Evolutionary conservation across 2,113 vertebrate genomes (phyloP), one percentile per base, ranked within the genome.

Genomic region (Eurystomus gularis): DNA sequence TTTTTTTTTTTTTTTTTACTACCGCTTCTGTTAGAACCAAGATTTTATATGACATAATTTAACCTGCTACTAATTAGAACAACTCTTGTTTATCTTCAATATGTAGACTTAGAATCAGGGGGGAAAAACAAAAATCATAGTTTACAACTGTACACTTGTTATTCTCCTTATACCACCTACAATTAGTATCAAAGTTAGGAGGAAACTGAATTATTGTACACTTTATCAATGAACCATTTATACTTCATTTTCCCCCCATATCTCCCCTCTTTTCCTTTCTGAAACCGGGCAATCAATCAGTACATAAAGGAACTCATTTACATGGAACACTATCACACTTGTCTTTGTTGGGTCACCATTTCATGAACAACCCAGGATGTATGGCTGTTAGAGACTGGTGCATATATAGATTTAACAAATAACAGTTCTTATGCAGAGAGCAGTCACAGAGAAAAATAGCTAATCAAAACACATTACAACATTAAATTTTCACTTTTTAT

Each of bases 381-480:
- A 93, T 76, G 80, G 95, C 92, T 94, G 80, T 72, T 95, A 61
- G 68, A 94, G 52, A 95, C 66, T 57, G 86, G 77, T 90, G 96
- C 92, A 90, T 86, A 79, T 64, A 95, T 7, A 91, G 90, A 85
- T 92, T 92, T 92, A 93, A 96, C 92, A 88, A 94, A n/a, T 78
- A 92, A 93, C 92, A 95, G 86, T 82, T 93, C 91, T 84, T 91
- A 92, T 40, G 90, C 40, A 91, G 77, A 93, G 52, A 93, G 93
- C 80, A 93, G 82, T 91, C 92, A 96, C 95, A 94, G 88, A 95
- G 86, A 82, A 96, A 96, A 94, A 92, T 40, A 95, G 83, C 94
- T 96, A 96, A 96, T 94, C 92, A 91, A 92, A 96, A 95, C 95
- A 96, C 94, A 72, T 95, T 95, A 97, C 95, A 93, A 95, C 94